Conservation (phyloP, 2,888 invertebrate genomes). For the Diaperis boleti region DNA sequence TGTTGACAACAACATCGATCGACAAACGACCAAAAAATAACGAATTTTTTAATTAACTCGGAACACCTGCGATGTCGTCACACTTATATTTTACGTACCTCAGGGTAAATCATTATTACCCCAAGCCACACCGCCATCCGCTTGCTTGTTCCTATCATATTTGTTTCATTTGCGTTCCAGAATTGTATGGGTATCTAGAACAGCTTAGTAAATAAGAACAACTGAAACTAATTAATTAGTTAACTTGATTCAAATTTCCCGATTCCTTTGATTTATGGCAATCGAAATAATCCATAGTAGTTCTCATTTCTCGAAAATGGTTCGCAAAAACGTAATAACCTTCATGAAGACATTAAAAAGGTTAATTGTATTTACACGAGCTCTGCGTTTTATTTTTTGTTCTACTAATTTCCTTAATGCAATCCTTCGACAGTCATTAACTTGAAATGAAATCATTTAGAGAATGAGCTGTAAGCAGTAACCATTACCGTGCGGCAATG, state of each 20-base stretch:
- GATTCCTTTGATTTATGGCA: too few relatives aligned
- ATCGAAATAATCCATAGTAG: too few relatives aligned
- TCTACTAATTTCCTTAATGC: background rate
- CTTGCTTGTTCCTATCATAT: conserved; percentile 19
- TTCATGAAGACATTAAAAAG: too few relatives aligned
- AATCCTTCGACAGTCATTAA: background rate
- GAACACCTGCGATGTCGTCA: background rate
- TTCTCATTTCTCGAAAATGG: too few relatives aligned
- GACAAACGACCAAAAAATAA: background rate
- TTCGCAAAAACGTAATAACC: too few relatives aligned
- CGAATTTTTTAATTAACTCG: conserved; percentile 16
- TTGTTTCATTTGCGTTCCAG: conserved; percentile 8
- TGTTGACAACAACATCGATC: background rate
- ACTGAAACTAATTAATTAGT: too few relatives aligned
- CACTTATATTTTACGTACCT: conserved; percentile 15
- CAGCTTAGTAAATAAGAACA: too few relatives aligned
- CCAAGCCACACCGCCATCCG: conserved; percentile 1
- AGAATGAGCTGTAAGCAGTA: background rate
- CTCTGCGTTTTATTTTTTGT: background rate
- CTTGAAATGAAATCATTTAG: conserved; percentile 1
- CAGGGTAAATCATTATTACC: conserved; percentile 8
- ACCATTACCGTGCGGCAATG: conserved; percentile 12
- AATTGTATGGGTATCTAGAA: too few relatives aligned
- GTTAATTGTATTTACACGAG: background rate
- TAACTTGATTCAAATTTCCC: too few relatives aligned